Percentiles rank a stretch among this genome's conserved stretches.
Conservation (phyloP, 2,113 vertebrate species). For the Melanerpes aurifrons region DNA sequence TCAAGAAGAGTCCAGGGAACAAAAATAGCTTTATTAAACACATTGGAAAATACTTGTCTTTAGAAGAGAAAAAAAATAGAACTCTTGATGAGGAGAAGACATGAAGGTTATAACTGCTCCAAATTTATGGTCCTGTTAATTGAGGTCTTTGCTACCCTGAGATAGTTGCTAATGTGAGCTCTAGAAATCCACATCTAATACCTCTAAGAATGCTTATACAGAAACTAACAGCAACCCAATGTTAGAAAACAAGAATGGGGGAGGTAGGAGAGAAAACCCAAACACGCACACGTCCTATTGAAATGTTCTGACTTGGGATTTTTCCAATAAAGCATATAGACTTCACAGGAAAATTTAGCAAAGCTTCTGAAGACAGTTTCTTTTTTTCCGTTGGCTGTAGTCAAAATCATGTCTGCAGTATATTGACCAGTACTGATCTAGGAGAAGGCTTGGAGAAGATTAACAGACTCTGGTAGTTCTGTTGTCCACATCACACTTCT, state of each 20-base stretch:
- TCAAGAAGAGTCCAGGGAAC: neutral
- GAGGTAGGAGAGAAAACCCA: conserved; percentile 33
- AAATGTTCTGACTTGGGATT: conserved; percentile 46
- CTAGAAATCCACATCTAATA: neutral
- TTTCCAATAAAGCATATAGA: conserved; percentile 27
- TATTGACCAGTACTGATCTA: neutral
- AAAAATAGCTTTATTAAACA: neutral
- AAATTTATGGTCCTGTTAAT: neutral
- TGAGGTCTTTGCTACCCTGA: neutral
- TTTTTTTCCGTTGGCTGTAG: neutral
- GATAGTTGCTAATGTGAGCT: conserved; percentile 2
- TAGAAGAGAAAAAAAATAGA: neutral
- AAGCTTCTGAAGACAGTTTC: neutral
- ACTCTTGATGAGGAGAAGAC: neutral
- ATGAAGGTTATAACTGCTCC: neutral
- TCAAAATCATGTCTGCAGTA: neutral
- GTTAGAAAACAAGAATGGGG: conserved; percentile 24
- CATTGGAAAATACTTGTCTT: neutral
- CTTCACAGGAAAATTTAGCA: conserved; percentile 1
- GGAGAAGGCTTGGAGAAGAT: neutral
- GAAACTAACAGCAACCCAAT: neutral
- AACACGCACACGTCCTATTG: conserved; percentile 27
- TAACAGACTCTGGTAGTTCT: accelerated
- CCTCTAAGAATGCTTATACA: neutral
- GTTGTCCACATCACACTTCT: neutral